These are phyloP conservation scores for Nipponacmea schrenckii DNA, from an alignment of 2,888 invertebrate genomes.

Conservation along the genomic window DNA sequence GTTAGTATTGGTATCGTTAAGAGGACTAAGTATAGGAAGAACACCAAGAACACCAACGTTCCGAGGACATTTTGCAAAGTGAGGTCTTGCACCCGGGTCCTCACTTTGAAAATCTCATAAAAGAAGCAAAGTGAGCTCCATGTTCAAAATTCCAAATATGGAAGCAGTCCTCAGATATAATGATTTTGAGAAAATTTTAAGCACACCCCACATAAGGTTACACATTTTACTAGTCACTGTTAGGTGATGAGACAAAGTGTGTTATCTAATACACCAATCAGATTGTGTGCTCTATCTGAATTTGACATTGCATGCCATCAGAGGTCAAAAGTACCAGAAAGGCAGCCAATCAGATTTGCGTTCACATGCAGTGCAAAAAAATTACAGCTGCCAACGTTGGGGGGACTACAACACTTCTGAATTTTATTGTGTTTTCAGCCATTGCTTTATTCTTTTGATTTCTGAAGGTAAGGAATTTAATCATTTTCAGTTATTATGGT, in stretches of 20 bases:
- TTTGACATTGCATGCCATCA: neutral
- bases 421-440: no score
- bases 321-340: neutral
- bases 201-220: neutral
- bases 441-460: neutral
- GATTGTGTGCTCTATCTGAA: neutral
- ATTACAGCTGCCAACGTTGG: no score
- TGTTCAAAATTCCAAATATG: neutral
- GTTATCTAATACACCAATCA: neutral
- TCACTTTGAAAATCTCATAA: constrained; percentile 4
- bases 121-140: neutral
- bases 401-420: no score
- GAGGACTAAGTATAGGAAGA: neutral
- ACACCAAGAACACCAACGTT: constrained; percentile 7
- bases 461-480: neutral
- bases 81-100: constrained; percentile 5
- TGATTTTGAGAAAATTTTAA: neutral
- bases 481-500: neutral
- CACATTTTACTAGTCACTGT: neutral
- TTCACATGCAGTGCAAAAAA: neutral
- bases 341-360: neutral
- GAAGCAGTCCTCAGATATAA: constrained; percentile 2
- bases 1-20: neutral
- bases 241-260: constrained; percentile 5
- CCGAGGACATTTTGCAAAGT: constrained; percentile 8